Evolutionary conservation across 2,113 vertebrate genomes (phyloP), one percentile per base, ranked within the genome.

Genomic region (Promerops cafer): DNA sequence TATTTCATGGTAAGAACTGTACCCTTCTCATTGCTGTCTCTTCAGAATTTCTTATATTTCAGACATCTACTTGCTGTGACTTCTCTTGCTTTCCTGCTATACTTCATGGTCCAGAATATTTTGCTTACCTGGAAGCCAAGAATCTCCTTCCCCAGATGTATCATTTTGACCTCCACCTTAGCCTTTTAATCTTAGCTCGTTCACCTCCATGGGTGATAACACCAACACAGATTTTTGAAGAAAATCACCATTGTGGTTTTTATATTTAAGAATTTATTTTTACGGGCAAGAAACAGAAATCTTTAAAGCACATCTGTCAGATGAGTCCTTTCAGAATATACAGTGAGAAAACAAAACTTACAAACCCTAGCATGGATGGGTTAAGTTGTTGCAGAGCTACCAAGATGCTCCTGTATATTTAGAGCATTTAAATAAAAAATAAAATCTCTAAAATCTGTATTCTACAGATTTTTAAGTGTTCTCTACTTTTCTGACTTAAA

Each of bases 201-300:
- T 77, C 39, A 35, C 5, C 10, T 56, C 49, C 15, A 47, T 26
- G 16, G 5, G 5, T 35, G 18, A 42, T 52, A 19, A 47, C 13
- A 49, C 5, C 9, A 61, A 24, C 16, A 74, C 5, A 60, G 18
- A 4, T 52, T 79, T 89, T 69, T n/a, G 11, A 80, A 66, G 14
- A 78, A 69, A 61, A 47, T 44, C 0, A 4, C 9, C 2, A 2
- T 18, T 77, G 10, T 40, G 10, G 0, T 1, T 2, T 76, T 60
- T 45, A 24, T 7, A 57, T 65, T 37, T 42, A 40, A 92, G 13
- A 49, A 39, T 39, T 64, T 59, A 9, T 4, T 71, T n/a, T 47
- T 65, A 22, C 35, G 9, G 8, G 5, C 5, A 47, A 89, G 61
- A 81, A 68, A 63, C 2, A 44, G 14, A 16, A 24, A n/a, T 40